Evolutionary conservation across 2,797 vertebrate genomes (phyloP).

Genomic region (Eupleurogrammus muticus): DNA sequence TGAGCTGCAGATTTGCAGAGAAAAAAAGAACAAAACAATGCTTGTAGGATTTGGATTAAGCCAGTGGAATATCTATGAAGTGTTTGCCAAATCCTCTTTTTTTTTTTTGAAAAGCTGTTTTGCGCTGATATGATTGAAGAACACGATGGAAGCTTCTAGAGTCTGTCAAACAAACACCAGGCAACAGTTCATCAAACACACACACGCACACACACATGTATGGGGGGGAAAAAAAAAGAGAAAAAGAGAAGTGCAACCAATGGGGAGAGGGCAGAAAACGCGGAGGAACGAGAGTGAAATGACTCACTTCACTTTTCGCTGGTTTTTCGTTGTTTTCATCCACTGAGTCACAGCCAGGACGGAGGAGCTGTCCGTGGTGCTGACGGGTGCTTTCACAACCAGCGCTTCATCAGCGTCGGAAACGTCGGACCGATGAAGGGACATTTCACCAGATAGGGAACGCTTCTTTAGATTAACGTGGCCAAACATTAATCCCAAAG

Average conservation of each 20-base stretch:
- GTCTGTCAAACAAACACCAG: conserved; percentile 54
- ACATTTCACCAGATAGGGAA: no score
- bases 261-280: conserved; percentile 32
- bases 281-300: conserved; percentile 45
- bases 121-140: conserved; percentile 64
- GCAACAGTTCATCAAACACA: conserved; percentile 63
- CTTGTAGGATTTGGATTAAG: conserved; percentile 56
- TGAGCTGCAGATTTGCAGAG: conserved; percentile 28
- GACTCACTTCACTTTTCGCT: conserved; percentile 58
- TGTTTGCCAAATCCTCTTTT: conserved; percentile 42
- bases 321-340: conserved; percentile 19
- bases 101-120: conserved; percentile 26
- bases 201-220: background rate
- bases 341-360: no score
- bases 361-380: no score
- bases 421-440: no score
- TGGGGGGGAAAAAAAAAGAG: no score
- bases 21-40: conserved; percentile 9
- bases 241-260: conserved; percentile 39
- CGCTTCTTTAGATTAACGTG: no score
- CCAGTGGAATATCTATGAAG: conserved; percentile 26
- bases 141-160: conserved; percentile 57
- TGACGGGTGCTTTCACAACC: no score
- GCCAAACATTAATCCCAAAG: no score
- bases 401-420: no score